Evolutionary conservation across 2,113 vertebrate genomes (phyloP), one percentile per base, ranked within the genome.

Genomic region (Sylvilagus bachmani): DNA sequence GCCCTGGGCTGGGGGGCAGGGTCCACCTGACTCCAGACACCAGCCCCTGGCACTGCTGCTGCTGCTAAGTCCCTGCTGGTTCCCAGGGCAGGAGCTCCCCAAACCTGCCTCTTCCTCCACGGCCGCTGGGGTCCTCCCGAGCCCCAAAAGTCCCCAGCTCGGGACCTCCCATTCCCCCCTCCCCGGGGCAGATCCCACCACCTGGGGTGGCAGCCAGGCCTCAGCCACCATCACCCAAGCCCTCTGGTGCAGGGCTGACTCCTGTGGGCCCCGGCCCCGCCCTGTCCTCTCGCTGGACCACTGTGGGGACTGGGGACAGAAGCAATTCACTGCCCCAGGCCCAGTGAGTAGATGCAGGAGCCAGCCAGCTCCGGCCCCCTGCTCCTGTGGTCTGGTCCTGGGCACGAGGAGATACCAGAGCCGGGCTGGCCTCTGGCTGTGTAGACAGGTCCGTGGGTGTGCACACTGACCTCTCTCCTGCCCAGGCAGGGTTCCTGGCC

Each of bases 151-250:
- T 89, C 51, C 51, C 67, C 36, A 22, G 44, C 66, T 12, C 19
- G 55, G 17, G 0, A 27, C 19, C 2, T 17, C 24, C 0, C 22
- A 0, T 62, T 16, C 14, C 31, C 36, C 51, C 38, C 25, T 44
- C 44, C 44, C 44, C 44, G 6, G 44, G 82, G 36, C 44, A 58
- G 24, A 27, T 11, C 66, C 14, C 31, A 6, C 27, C 27, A 2
- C 3, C 3, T 25, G 27, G 10, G 29, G 19, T 9, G 25, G 84
- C 53, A n/a, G 44, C 79, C 10, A 38, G 36, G 13, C 49, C 64
- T 51, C 2, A 27, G 10, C 74, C 80, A 29, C 70, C 61, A 27
- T 27, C 22, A 2, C 24, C 31, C 36, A 19, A 25, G 36, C 19
- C 75, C 11, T 74, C 29, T 69, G 62, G n/a, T 16, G 66, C 69